phyloP scores from a whole-genome alignment of 2,888 invertebrate genomes.

The Caenorhabditis japonica region DNA sequence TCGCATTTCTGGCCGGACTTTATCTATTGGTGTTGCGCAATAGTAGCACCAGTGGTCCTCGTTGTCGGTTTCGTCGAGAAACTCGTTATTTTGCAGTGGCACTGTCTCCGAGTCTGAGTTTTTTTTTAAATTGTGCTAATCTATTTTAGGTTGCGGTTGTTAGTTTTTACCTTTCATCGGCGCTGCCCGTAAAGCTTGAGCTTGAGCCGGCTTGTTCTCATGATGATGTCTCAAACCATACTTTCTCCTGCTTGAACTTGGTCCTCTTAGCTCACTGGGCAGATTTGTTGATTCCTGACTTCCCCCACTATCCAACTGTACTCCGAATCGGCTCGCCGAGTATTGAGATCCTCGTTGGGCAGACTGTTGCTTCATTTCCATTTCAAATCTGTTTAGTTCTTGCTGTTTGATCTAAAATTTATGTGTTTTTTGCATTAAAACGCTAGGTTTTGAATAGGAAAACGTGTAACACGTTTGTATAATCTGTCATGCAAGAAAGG shows the following conservation, averaged over 20 bases:
- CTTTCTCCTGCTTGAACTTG: slow-evolving; percentile 2
- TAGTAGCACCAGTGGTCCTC: slow-evolving; percentile 67
- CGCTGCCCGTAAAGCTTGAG: slow-evolving; percentile 27
- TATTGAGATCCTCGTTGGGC: slow-evolving; percentile 3
- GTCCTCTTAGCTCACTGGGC: slow-evolving; percentile 37
- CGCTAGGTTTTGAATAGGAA: slow-evolving; percentile 13
- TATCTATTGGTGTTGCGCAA: slow-evolving; percentile 64
- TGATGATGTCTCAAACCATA: slow-evolving; percentile 5
- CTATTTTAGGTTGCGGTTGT: slow-evolving; percentile 3
- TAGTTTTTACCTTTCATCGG: too few relatives aligned
- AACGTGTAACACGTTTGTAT: slow-evolving; percentile 16
- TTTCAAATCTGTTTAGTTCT: slow-evolving; percentile 40
- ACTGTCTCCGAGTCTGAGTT: background rate
- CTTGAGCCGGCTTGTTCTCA: slow-evolving; percentile 1
- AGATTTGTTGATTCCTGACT: slow-evolving; percentile 12
- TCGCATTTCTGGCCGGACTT: slow-evolving; percentile 62
- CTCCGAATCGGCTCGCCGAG: slow-evolving; percentile 21
- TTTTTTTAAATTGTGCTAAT: background rate
- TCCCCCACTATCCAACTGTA: slow-evolving; percentile 25
- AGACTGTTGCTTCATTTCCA: slow-evolving; percentile 33
- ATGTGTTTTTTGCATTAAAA: background rate
- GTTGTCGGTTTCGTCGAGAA: slow-evolving; percentile 1
- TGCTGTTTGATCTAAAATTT: slow-evolving; percentile 44
- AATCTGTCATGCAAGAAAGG: slow-evolving; percentile 30
- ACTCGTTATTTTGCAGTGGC: background rate